A percentile compares a stretch with the other conserved stretches of the same genome.
These are phyloP conservation scores for Callyntrura sp. DNA, from an alignment of 2,888 invertebrate species.

Conservation along the genomic window DNA sequence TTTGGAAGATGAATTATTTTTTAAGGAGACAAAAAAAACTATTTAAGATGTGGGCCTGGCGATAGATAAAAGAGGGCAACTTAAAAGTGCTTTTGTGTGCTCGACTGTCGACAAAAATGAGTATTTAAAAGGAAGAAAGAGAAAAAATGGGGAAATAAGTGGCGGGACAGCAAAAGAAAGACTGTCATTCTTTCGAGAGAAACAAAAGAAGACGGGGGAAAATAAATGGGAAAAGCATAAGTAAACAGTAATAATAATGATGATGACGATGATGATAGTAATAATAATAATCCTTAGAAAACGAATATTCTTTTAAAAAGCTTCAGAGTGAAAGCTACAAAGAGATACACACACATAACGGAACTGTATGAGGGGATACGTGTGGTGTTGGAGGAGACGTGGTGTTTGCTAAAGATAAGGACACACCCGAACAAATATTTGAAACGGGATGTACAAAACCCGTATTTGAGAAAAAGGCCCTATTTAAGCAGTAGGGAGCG, in stretches of 20 bases:
- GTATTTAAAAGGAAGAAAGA: too few relatives aligned
- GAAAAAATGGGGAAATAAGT: too few relatives aligned
- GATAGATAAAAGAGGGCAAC: too few relatives aligned
- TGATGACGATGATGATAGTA: not conserved
- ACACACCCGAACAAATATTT: not conserved
- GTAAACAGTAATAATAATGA: not conserved
- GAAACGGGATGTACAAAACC: not conserved
- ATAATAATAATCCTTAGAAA: not conserved
- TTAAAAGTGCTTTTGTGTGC: too few relatives aligned
- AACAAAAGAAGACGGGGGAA: not conserved
- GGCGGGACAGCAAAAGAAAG: too few relatives aligned
- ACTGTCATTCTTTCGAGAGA: not conserved
- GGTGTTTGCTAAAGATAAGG: not conserved
- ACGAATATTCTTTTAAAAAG: not conserved
- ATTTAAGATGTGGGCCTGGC: too few relatives aligned
- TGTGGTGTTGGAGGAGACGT: not conserved
- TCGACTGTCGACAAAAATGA: too few relatives aligned
- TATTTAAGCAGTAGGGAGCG: not conserved
- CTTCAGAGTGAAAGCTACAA: not conserved
- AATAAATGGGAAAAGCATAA: constrained; percentile 9
- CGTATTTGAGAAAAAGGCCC: not conserved
- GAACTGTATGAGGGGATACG: too few relatives aligned
- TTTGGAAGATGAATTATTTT: too few relatives aligned
- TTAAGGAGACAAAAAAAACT: too few relatives aligned
- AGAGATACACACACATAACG: not conserved